These are phyloP conservation scores for Amia ocellicauda DNA, from an alignment of 2,113 vertebrate species.

Conservation along the genomic window DNA sequence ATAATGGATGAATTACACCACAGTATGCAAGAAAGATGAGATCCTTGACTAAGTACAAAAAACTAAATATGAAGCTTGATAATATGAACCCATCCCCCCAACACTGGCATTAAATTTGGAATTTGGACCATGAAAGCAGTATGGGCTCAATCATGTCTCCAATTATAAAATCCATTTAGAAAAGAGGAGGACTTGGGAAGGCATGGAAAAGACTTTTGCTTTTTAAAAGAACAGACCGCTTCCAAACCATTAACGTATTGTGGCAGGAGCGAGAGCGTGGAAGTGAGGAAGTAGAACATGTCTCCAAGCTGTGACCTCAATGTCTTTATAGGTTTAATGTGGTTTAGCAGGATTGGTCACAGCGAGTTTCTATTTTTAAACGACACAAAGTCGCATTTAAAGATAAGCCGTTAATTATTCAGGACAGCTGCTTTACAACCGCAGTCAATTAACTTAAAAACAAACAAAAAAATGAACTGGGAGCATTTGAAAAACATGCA, in stretches of 20 bases:
- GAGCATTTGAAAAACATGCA: slow-evolving; percentile 33
- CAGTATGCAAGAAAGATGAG: no score
- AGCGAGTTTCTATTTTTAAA: slow-evolving; percentile 45
- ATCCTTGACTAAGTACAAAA: no score
- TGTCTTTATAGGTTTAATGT: slow-evolving; percentile 37
- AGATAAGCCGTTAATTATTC: slow-evolving; percentile 48
- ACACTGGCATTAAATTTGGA: not conserved
- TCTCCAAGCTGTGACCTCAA: slow-evolving; percentile 23
- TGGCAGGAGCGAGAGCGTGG: slow-evolving; percentile 25
- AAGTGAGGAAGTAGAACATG: slow-evolving; percentile 17
- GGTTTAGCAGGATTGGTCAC: slow-evolving; percentile 38
- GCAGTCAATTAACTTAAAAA: slow-evolving; percentile 46
- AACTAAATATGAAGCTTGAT: no score
- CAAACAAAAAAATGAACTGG: no score
- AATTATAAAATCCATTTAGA: slow-evolving; percentile 5
- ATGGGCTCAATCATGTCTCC: slow-evolving; percentile 5
- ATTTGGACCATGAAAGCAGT: slow-evolving; percentile 2
- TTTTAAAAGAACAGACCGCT: slow-evolving; percentile 35
- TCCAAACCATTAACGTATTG: slow-evolving; percentile 28
- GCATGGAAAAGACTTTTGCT: no score
- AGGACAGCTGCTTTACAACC: slow-evolving; percentile 43
- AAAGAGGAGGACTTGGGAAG: no score
- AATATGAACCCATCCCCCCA: not conserved
- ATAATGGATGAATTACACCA: no score
- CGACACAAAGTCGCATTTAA: slow-evolving; percentile 36